Conservation (phyloP, 1,140 invertebrate species). For the Cecropterus lyciades region DNA sequence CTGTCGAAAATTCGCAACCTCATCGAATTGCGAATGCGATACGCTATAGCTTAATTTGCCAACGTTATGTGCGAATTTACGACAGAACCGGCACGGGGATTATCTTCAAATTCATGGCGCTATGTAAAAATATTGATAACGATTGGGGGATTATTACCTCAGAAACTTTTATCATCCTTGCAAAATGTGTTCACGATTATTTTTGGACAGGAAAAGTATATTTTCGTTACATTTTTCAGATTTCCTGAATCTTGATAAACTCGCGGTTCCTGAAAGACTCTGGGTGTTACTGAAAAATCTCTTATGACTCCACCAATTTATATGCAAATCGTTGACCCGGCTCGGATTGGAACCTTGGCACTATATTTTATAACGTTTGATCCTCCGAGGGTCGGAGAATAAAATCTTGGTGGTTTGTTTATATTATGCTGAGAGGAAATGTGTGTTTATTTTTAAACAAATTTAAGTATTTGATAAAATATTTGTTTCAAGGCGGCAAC, state of each 20-base stretch:
- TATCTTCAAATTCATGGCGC: constrained; percentile 3
- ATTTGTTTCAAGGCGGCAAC: no score
- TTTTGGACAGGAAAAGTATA: background rate
- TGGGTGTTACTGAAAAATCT: constrained; percentile 32
- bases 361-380: constrained; percentile 35
- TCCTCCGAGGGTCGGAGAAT: constrained; percentile 13
- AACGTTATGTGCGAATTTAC: constrained; percentile 24
- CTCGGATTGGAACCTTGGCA: constrained; percentile 20
- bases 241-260: constrained; percentile 6
- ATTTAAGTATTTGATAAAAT: background rate
- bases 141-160: background rate
- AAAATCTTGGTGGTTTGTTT: constrained; percentile 12
- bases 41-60: constrained; percentile 25
- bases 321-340: constrained; percentile 32
- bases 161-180: background rate
- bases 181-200: background rate
- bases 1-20: constrained; percentile 30
- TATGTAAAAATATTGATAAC: constrained; percentile 13
- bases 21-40: constrained; percentile 30
- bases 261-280: constrained; percentile 8
- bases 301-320: constrained; percentile 31
- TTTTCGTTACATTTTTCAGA: background rate
- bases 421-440: background rate
- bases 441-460: background rate
- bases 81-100: constrained; percentile 1